Base-by-base conservation (phyloP, 2,888 invertebrate species). In the Penaeus monodon region DNA sequence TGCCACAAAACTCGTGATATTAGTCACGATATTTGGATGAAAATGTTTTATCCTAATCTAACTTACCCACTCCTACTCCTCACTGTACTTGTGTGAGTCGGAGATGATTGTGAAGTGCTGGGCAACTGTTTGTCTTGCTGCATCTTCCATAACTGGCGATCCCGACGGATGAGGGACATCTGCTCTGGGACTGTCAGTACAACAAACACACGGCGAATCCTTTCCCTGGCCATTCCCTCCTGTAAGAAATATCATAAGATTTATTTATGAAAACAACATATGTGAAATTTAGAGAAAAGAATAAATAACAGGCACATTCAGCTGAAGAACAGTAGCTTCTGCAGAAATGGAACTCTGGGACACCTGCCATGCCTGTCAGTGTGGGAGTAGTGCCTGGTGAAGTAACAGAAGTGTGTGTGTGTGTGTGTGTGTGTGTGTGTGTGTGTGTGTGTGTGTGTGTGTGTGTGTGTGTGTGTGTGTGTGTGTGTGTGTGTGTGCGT, bases 181-280 rank as follows among this genome's bases (percentile, higher is more conserved):
- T 80, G 80, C 33, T 85, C 85, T 10, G 44, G 24, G 4, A 85
- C 65, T 29, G 29, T 65, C 8, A 85, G 65, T 10, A 79, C 80
- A n/a, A 80, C 24, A 64, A 85, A 85, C 27, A 85, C 80, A 8
- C 80, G 64, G 57, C 85, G 80, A 64, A 85, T 85, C 68, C 85
- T 80, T 44, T 85, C 85, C 8, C 85, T 57, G n/a, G 85, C 85
- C 24, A 85, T 17, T 44, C 80, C 79, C 27, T 85, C 85, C 85
- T 85, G 73, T 1, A n/a, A 29, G 29, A 38, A 38, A 81, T 24
- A n/a, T 22, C n/a, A 7, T 6, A 7, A 57, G 22, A 38, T 33
- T 65, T 33, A 65, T n/a, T 12, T 57, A 57, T 17, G 17, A 57
- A 1, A 57, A 20, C 2, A 14, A 57, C 57, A 57, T 12, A 17